phyloP scores from a whole-genome alignment of 2,113 vertebrate species.

The Canis aureus region DNA sequence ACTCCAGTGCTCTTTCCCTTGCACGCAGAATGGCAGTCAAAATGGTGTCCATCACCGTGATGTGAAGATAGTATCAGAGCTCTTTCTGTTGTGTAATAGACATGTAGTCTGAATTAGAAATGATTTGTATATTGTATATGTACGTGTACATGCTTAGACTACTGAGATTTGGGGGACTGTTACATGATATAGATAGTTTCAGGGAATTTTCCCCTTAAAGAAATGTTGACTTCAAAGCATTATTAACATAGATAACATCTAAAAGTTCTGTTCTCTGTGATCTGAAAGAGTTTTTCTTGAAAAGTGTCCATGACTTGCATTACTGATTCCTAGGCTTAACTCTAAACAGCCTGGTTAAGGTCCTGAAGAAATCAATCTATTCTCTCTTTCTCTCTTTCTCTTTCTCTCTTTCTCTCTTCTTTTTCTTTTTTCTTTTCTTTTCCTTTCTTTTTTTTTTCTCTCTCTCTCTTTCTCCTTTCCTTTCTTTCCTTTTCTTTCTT shows the following conservation, averaged over 20 bases:
- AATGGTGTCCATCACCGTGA: not conserved
- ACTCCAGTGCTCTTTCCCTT: not conserved
- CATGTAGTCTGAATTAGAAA: not conserved
- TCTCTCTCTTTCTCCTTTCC: no score
- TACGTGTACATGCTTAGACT: not conserved
- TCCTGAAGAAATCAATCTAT: not conserved
- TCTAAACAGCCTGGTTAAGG: not conserved
- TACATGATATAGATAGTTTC: not conserved
- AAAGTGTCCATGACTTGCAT: not conserved
- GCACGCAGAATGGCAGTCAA: not conserved
- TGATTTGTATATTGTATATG: not conserved
- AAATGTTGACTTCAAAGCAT: not conserved
- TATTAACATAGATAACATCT: not conserved
- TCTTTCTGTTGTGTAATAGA: not conserved
- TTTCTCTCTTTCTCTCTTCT: no score
- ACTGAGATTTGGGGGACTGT: not conserved
- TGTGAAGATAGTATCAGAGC: not conserved
- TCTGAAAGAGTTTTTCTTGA: conserved; percentile 39
- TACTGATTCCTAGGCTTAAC: not conserved
- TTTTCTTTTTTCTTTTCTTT: no score
- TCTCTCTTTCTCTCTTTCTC: no score
- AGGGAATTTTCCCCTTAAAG: not conserved
- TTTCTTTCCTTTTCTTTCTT: no score
- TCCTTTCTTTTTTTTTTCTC: no score
- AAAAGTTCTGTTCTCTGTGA: not conserved